Percentiles rank a stretch among this genome's conserved stretches.
phyloP scores from a whole-genome alignment of 2,888 invertebrate species.

The Dascillus cervinus region DNA sequence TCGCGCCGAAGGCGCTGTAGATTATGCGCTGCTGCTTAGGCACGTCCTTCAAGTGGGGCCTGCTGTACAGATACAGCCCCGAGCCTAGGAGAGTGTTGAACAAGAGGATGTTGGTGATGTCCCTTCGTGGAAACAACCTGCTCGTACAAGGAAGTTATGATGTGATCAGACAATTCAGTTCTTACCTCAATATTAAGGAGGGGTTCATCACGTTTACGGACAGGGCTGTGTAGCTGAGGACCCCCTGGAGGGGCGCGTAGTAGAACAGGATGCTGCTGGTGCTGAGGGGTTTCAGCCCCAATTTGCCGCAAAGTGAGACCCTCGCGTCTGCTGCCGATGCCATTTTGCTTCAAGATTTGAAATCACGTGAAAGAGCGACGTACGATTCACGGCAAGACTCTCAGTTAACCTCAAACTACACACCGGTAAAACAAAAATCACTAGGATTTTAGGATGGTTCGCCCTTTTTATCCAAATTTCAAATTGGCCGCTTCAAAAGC shows the following conservation, averaged over 20 bases:
- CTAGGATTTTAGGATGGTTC: too few relatives aligned
- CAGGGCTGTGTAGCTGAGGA: constrained; percentile 68
- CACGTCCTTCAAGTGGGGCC: constrained; percentile 67
- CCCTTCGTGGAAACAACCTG: constrained; percentile 64
- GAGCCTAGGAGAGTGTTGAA: constrained; percentile 74
- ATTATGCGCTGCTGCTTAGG: constrained; percentile 53
- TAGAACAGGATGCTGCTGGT: constrained; percentile 64
- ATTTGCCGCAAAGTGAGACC: constrained; percentile 30
- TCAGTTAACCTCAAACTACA: too few relatives aligned
- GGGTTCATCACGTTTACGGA: constrained; percentile 83
- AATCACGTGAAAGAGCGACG: constrained; percentile 7
- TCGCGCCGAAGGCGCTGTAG: constrained; percentile 63
- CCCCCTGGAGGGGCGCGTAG: constrained; percentile 69
- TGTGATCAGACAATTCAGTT: not conserved
- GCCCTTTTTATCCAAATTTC: too few relatives aligned
- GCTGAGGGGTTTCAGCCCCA: constrained; percentile 59
- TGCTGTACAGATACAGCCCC: constrained; percentile 73
- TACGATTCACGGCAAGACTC: too few relatives aligned
- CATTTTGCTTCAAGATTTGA: constrained; percentile 18
- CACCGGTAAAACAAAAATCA: too few relatives aligned
- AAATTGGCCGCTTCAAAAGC: too few relatives aligned
- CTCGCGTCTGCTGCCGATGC: constrained; percentile 26
- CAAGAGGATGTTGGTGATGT: constrained; percentile 75
- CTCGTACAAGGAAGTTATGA: not conserved
- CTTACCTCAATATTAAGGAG: constrained; percentile 61